A percentile compares a stretch with the other conserved stretches of the same genome.
These are phyloP conservation scores for Lophura nycthemera DNA, from an alignment of 2,113 vertebrate genomes.

Conservation along the genomic window DNA sequence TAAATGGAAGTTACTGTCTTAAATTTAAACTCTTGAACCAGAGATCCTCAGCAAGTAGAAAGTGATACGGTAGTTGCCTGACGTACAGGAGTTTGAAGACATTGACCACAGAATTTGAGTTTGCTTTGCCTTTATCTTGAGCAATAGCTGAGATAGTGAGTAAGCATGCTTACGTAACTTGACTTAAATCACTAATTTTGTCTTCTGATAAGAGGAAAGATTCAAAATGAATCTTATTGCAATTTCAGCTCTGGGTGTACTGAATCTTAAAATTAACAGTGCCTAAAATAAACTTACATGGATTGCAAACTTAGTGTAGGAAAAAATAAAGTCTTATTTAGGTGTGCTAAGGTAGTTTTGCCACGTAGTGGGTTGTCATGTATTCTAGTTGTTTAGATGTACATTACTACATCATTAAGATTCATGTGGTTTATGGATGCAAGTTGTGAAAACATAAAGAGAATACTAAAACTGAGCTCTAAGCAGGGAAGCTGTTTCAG, in stretches of 20 bases:
- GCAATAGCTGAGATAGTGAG: not conserved
- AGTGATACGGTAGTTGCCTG: not conserved
- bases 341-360: not conserved
- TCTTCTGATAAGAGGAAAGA: not conserved
- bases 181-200: not conserved
- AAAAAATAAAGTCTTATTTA: not conserved
- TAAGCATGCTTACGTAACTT: rapidly evolving
- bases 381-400: not conserved
- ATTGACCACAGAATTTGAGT: not conserved
- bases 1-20: not conserved
- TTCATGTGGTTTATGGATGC: not conserved
- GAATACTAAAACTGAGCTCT: not conserved
- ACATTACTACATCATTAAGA: rapidly evolving
- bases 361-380: not conserved
- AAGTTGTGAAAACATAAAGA: not conserved
- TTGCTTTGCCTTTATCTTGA: not conserved
- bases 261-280: not conserved
- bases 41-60: not conserved
- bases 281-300: not conserved
- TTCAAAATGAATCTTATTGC: not conserved
- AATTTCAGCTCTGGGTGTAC: not conserved
- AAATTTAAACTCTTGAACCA: not conserved
- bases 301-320: not conserved
- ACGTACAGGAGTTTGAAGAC: not conserved
- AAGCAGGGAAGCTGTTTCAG: not conserved